These are phyloP conservation scores for Andricus curvator DNA, from an alignment of 2,888 invertebrate genomes.

Conservation along the genomic window DNA sequence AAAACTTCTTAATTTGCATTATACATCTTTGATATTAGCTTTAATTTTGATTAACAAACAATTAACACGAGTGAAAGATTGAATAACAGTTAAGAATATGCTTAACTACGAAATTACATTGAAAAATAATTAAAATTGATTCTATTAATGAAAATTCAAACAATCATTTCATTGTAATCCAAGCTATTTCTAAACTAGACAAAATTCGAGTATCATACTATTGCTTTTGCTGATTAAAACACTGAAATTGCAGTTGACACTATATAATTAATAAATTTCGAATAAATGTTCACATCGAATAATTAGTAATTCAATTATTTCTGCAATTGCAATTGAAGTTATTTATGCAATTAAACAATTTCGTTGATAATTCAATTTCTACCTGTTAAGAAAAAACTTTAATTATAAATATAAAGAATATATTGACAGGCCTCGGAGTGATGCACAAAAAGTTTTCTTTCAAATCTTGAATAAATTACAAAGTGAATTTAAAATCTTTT, in stretches of 20 bases:
- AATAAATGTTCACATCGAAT: background rate
- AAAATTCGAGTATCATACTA: background rate
- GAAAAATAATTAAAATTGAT: too few relatives aligned
- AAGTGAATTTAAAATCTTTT: too few relatives aligned
- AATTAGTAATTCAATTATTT: background rate
- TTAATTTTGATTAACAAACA: background rate
- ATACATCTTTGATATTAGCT: background rate
- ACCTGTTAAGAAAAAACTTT: background rate
- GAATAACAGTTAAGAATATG: too few relatives aligned
- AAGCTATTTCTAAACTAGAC: too few relatives aligned
- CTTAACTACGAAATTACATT: too few relatives aligned
- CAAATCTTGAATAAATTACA: too few relatives aligned
- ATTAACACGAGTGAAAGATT: background rate
- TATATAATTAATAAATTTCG: background rate
- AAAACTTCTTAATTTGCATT: background rate
- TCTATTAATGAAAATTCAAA: too few relatives aligned
- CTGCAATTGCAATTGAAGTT: background rate
- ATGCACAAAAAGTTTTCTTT: too few relatives aligned
- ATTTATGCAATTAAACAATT: background rate
- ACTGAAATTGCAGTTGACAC: slow-evolving; percentile 16
- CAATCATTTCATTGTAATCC: too few relatives aligned
- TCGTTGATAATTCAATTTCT: background rate
- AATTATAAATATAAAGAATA: background rate
- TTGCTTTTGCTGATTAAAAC: slow-evolving; percentile 1
- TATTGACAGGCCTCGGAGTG: background rate